Base-by-base conservation (phyloP, 2,797 vertebrate species). In the Hyperoplus lanceolatus region DNA sequence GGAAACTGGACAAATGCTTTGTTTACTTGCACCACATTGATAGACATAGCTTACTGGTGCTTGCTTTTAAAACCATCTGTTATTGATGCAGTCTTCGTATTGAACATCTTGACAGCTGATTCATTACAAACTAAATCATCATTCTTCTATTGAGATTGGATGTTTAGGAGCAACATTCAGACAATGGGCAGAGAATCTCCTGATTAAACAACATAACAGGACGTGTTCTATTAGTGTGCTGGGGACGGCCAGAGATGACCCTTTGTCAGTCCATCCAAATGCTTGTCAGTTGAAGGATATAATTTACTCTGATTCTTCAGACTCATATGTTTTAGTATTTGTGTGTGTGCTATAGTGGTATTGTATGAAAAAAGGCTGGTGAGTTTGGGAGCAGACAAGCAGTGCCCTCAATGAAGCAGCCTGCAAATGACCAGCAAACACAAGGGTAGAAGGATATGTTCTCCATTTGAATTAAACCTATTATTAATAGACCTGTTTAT, bases 401-500 rank as follows among this genome's bases (percentile, higher is more conserved):
- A 42, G 2, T 45, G 64, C 36, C 65, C 75, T 78, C 67, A 80
- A 85, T 90, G 85, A 84, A 79, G 50, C 63, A 41, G 58, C 69
- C 45, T 66, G 67, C 41, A 76, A 82, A 68, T 0, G 0, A 79
- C 55, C n/a, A 38, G 50, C 5, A 14, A 77, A 49, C 38, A 54
- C 2, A 2, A 51, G 67, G 65, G 71, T 38, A 79, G 57, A 72
- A 57, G 9, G 77, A 79, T 63, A 68, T 57, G 61, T 73, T 82
- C 82, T 85, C 71, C 70, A 66, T 80, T 79, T 85, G 43, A 49
- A 36, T 66, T 71, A 51, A 62, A 79, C 75, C 75, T 74, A 39
- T 11, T 84, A 48, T 11, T 68, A 69, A 73, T 84, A 60, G 75
- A 67, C 55, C 29, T n/a, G 10, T 60, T 64, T 79, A 85, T 82